These are phyloP conservation scores for Salpingus planirostris DNA, from an alignment of 2,888 invertebrate genomes.

Conservation along the genomic window DNA sequence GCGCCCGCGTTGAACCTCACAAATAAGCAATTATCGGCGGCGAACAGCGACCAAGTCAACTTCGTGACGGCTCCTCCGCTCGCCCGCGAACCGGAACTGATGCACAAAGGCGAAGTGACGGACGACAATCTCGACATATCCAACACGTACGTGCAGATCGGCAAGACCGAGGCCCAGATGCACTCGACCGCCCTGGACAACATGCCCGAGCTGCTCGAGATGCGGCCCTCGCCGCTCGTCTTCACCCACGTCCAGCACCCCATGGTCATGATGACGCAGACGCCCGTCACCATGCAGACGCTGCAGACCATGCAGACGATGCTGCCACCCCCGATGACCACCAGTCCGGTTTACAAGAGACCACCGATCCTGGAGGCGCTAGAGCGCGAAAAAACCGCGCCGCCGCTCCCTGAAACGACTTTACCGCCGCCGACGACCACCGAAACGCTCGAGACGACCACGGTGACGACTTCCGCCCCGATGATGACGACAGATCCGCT, in stretches of 20 bases:
- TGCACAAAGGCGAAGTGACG: conserved; percentile 40
- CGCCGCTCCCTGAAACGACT: conserved; percentile 34
- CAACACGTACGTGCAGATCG: conserved; percentile 41
- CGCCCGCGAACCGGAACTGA: conserved; percentile 24
- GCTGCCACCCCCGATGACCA: conserved; percentile 47
- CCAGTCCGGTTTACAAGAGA: conserved; percentile 20
- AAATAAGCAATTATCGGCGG: conserved; percentile 20
- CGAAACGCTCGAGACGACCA: conserved; percentile 32
- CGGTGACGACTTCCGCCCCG: conserved; percentile 35
- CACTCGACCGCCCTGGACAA: conserved; percentile 18
- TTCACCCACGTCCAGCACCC: conserved; percentile 22
- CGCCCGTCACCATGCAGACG: conserved; percentile 28
- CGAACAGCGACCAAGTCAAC: conserved; percentile 28
- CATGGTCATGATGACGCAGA: conserved; percentile 11
- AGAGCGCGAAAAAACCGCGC: conserved; percentile 22
- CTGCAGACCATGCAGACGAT: conserved; percentile 53
- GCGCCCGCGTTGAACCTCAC: conserved; percentile 18
- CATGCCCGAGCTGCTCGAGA: conserved; percentile 5
- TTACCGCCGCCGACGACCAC: conserved; percentile 43
- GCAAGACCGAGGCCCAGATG: conserved; percentile 41
- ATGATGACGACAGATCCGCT: conserved; percentile 52
- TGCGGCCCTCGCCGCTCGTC: conserved; percentile 12
- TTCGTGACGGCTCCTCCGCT: conserved; percentile 27
- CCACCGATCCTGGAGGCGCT: conserved; percentile 19
- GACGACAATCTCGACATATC: conserved; percentile 38